phyloP scores from a whole-genome alignment of 2,888 invertebrate species.

The Ornithoptera alexandrae region DNA sequence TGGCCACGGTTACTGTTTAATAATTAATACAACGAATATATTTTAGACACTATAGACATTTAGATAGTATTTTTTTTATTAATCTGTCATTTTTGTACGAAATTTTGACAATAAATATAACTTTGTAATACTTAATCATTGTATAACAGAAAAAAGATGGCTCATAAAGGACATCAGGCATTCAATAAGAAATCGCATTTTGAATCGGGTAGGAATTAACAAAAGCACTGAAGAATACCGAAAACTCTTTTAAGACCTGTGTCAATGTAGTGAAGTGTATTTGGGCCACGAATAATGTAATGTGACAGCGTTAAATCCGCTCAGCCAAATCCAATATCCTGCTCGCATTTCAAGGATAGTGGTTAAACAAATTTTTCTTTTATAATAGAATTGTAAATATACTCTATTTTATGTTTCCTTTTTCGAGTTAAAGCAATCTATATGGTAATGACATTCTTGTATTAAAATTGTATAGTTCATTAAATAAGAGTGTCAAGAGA shows the following conservation, averaged over 20 bases:
- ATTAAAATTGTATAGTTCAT: too few relatives aligned
- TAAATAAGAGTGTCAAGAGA: too few relatives aligned
- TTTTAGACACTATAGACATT: too few relatives aligned
- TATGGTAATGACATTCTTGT: too few relatives aligned
- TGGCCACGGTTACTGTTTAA: too few relatives aligned
- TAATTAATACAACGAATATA: too few relatives aligned
- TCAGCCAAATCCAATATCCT: slow-evolving; percentile 11
- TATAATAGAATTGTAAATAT: neutral
- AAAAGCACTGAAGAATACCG: neutral
- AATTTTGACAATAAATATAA: neutral
- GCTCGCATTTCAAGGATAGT: neutral
- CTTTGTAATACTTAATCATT: neutral
- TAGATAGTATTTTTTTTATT: too few relatives aligned
- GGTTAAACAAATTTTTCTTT: neutral
- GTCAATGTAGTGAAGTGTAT: neutral
- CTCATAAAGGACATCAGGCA: neutral
- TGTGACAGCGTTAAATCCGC: neutral
- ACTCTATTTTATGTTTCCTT: neutral
- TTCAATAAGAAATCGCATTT: neutral
- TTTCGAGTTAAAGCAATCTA: too few relatives aligned
- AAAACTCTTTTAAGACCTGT: slow-evolving; percentile 1
- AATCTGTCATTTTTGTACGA: too few relatives aligned
- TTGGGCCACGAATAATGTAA: neutral
- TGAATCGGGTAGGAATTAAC: neutral
- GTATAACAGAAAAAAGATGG: neutral